A percentile compares a stretch with the other conserved stretches of the same genome.
Conservation (phyloP, 2,113 vertebrate species). For the Lampris megalopsis region DNA sequence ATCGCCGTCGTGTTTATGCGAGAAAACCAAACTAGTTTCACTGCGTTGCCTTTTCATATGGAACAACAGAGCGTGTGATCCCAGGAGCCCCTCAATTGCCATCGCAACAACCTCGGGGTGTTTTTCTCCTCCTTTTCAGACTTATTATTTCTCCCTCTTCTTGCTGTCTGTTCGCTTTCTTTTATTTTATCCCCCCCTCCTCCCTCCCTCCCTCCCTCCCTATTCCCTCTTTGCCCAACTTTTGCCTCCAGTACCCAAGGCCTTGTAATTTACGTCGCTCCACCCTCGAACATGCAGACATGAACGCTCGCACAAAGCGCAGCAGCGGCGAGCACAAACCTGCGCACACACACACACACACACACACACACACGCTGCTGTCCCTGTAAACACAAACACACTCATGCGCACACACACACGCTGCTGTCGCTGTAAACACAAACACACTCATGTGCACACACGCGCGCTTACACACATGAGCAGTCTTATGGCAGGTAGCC, state of each 20-base stretch:
- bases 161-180: conserved; percentile 33
- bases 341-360: conserved; percentile 22
- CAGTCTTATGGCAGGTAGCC: conserved; percentile 20
- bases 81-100: conserved; percentile 22
- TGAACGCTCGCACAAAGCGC: background rate
- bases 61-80: background rate
- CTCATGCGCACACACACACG: conserved; percentile 6
- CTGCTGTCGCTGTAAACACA: conserved; percentile 18
- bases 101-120: background rate
- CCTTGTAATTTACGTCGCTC: conserved; percentile 56
- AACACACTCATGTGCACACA: conserved; percentile 16
- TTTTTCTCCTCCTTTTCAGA: background rate
- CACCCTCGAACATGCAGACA: conserved; percentile 17
- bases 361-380: conserved; percentile 14
- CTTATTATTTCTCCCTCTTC: background rate
- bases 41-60: no score
- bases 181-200: conserved; percentile 38
- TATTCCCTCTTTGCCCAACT: conserved; percentile 18
- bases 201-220: conserved; percentile 32
- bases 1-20: no score
- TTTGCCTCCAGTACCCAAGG: conserved; percentile 61
- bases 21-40: no score
- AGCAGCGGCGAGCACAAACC: background rate
- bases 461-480: conserved; percentile 12
- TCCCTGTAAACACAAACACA: conserved; percentile 12